Base-by-base conservation (phyloP, 2,888 invertebrate species). In the Timandra comae region DNA sequence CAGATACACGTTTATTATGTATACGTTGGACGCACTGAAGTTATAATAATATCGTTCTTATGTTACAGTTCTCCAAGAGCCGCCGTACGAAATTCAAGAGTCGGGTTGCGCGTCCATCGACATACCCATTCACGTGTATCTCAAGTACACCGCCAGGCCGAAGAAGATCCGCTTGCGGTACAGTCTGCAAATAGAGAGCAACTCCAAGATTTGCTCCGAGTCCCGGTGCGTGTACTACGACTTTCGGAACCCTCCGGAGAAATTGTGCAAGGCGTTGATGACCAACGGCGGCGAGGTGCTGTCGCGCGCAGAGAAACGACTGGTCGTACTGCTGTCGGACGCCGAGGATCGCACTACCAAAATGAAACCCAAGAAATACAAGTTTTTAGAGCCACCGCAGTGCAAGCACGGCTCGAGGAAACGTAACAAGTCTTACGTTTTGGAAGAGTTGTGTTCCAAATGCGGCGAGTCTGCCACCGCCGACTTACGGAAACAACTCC, bases 1-100 rank as follows among this genome's bases (percentile, higher is more conserved):
- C n/a, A n/a, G 10, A 26, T 13, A 10, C 23, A 24, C 23, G 24
- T 30, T 30, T 24, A 46, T 49, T 46, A 52, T 52, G 43, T 38
- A 37, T 37, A 52, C 46, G 41, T 50, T 50, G 52, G n/a, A n/a
- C n/a, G n/a, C n/a, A n/a, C n/a, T n/a, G n/a, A n/a, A 51, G 47
- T 39, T 52, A 49, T 46, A 52, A 55, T 54, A 52, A 24, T 11
- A 36, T 46, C 40, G 47, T 46, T 40, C 35, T 41, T 50, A 46
- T 41, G 46, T 73, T 74, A 34, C 79, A 85, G 84, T 85, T 39
- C 68, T 81, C 43, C 84, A 82, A 66, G 85, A 81, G 67, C 84
- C 85, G 53, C 85, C 85, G 43, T 85, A 84, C 67, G 85, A 85
- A 65, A 82, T 85, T 49, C 78, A 82, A 63, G 85, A 85, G 60